Conservation (phyloP, 2,797 vertebrate species). For the Ciconia nigra region DNA sequence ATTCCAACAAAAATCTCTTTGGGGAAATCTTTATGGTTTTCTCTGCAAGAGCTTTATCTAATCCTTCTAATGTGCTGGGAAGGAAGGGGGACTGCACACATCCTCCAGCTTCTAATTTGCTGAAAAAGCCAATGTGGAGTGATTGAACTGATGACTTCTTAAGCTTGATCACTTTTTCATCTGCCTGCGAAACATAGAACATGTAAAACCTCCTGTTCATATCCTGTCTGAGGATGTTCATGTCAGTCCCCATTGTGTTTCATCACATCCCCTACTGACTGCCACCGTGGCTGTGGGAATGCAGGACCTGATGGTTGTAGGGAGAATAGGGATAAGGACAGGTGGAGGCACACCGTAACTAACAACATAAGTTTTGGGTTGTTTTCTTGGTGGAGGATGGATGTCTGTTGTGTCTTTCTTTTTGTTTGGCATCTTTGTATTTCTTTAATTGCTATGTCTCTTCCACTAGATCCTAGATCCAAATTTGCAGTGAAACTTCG, state of each 20-base stretch:
- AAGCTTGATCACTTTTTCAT: slow-evolving; percentile 36
- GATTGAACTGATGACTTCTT: slow-evolving; percentile 15
- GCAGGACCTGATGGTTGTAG: neutral
- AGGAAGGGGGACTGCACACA: neutral
- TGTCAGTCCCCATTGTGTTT: neutral
- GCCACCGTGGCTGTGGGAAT: neutral
- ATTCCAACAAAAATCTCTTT: neutral
- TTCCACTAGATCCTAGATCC: neutral
- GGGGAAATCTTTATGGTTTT: neutral
- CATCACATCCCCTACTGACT: neutral
- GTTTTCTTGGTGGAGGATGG: neutral
- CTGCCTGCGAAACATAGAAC: neutral
- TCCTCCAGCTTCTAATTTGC: neutral
- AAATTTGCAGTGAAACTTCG: neutral
- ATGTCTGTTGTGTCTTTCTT: neutral
- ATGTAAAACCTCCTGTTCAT: slow-evolving; percentile 1
- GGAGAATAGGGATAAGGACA: neutral
- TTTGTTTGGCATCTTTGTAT: neutral
- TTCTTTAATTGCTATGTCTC: neutral
- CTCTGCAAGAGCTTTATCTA: neutral
- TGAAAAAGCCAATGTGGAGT: neutral
- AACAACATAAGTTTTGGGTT: fast-evolving
- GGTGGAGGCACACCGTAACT: fast-evolving
- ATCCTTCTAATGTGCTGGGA: neutral
- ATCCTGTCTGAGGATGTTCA: neutral